Evolutionary conservation across 92 coral and sea anemone genomes (phyloP), one percentile per base, ranked within the genome.

Genomic region (Palythoa heliodiscus): DNA sequence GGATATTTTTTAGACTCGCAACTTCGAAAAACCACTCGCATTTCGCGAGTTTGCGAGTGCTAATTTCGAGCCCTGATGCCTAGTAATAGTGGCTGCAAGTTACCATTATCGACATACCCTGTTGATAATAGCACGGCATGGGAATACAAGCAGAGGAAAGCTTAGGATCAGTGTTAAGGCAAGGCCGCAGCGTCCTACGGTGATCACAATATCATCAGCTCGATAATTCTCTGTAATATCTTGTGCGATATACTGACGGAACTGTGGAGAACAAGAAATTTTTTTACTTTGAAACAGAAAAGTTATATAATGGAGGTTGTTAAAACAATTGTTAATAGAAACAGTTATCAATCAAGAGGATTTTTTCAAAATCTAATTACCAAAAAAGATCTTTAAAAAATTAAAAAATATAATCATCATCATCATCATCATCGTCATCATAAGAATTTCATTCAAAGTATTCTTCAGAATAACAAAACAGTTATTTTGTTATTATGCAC

Each of bases 131-230:
- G 87, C 93, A 60, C 98, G 82, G 60, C 98, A 94, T 2, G 98
- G 98, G 78, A 94, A 94, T 79, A 94, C 82, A 3, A 94, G 95
- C 58, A 94, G 87, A 2, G 98, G 98, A 76, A 92, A 94, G 87
- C 98, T 94, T 23, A 92, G 91, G 37, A 94, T 78, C 11, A 94
- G 89, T 1, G 98, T 94, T 6, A 88, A 76, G 37, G 98, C 89
- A 24, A 94, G 83, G 29, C 95, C 93, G 75, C 94, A 91, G 15
- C 98, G 90, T 11, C 98, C 98, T n/a, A 90, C 83, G 29, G 89
- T 94, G 25, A 94, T 76, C 53, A 94, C 91, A 4, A 88, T 11
- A 60, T 92, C 92, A 55, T 92, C 90, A 39, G 75, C 91, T 3
- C 84, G 79, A 76, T 86, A 94, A 87, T 94, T 94, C 89, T 69